Evolutionary conservation across 53 echinoderm and acorn worm genomes (phyloP).

Genomic region (Paracentrotus lividus): DNA sequence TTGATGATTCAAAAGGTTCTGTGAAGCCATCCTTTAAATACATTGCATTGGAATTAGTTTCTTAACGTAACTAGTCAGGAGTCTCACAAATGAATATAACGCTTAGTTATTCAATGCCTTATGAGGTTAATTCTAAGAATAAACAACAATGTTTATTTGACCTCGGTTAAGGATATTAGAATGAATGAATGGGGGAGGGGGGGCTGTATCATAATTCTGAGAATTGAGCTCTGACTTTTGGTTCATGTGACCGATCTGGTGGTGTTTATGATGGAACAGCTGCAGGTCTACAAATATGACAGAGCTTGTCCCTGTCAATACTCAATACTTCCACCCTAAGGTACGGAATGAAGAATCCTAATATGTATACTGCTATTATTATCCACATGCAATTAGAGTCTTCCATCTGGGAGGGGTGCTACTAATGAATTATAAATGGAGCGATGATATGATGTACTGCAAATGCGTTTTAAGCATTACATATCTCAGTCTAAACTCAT

Average conservation of each 20-base stretch:
- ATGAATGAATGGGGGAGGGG: too few species aligned
- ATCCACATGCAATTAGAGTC: slow-evolving; percentile 30
- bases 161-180: too few species aligned
- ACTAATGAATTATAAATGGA: not conserved
- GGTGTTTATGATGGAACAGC: slow-evolving; percentile 31
- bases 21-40: too few species aligned
- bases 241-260: not conserved
- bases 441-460: not conserved
- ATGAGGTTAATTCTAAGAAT: too few species aligned
- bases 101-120: too few species aligned
- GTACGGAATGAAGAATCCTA: slow-evolving; percentile 42
- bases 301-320: slow-evolving; percentile 45
- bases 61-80: too few species aligned
- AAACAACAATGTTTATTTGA: too few species aligned
- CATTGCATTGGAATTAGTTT: too few species aligned
- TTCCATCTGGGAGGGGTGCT: not conserved
- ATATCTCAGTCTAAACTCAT: not conserved
- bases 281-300: slow-evolving; percentile 3
- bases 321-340: not conserved
- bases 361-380: slow-evolving; percentile 49
- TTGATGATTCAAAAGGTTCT: too few species aligned
- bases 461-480: not conserved
- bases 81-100: too few species aligned
- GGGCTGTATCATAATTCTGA: not conserved
- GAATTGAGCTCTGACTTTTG: slow-evolving; percentile 9